Conservation (phyloP, 2,113 vertebrate genomes). For the Pedionomus torquatus region DNA sequence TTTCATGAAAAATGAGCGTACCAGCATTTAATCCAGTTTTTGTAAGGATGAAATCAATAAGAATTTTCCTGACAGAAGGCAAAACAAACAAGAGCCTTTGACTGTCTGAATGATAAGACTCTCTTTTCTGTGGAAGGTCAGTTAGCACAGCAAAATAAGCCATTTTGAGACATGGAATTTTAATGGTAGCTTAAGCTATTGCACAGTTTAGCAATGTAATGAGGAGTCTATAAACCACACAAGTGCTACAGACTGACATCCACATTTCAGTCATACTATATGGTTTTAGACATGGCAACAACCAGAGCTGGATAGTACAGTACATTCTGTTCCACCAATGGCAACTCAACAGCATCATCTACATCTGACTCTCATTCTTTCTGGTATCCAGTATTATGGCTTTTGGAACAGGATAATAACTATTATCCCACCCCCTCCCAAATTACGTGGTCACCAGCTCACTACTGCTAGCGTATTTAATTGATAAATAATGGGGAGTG, state of each 20-base stretch:
- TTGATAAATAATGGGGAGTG: constrained; percentile 15
- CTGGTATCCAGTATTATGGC: neutral
- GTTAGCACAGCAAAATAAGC: neutral
- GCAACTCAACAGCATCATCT: constrained; percentile 23
- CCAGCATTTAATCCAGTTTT: neutral
- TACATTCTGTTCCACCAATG: constrained; percentile 40
- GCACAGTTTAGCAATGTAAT: neutral
- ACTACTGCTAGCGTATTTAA: neutral
- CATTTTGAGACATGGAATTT: neutral
- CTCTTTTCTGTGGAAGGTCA: neutral
- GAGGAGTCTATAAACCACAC: constrained; percentile 16
- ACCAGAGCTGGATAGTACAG: neutral
- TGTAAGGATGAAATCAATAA: neutral
- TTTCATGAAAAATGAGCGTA: neutral
- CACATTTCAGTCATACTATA: neutral
- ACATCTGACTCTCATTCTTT: constrained; percentile 53
- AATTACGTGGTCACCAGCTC: neutral
- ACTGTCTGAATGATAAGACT: neutral
- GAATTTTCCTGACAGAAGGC: neutral
- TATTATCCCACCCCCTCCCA: neutral
- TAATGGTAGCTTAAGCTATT: constrained; percentile 19
- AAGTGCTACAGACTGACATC: constrained; percentile 17
- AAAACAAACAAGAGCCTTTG: neutral
- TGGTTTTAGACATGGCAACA: constrained; percentile 17
- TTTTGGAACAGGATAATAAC: constrained; percentile 19